Evolutionary conservation across 35 echinoderm and acorn worm species (phyloP).

Genomic region (Eucidaris tribuloides): DNA sequence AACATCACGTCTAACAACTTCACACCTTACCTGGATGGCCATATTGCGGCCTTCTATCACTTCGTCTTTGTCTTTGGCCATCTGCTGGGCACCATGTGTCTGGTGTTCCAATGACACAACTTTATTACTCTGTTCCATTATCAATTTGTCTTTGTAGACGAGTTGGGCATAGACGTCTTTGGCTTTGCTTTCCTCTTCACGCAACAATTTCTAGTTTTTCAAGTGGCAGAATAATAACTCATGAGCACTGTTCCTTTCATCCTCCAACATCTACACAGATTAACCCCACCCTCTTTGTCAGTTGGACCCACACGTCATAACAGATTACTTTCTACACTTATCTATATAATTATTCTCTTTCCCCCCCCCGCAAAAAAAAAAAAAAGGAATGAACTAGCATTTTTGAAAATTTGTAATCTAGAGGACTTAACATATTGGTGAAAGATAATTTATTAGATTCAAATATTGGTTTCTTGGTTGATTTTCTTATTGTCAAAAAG

Average conservation of each 20-base stretch:
- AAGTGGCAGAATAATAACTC: too few relatives aligned
- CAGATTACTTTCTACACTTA: neutral
- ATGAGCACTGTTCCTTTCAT: too few relatives aligned
- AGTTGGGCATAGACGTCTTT: constrained; percentile 78
- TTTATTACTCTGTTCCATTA: constrained; percentile 63
- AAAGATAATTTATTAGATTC: too few relatives aligned
- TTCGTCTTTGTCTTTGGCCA: constrained; percentile 59
- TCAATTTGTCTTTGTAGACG: constrained; percentile 70
- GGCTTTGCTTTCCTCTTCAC: neutral
- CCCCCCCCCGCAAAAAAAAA: too few relatives aligned
- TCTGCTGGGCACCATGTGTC: constrained; percentile 46
- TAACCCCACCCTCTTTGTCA: constrained; percentile 57
- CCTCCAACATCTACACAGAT: too few relatives aligned
- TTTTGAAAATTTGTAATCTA: too few relatives aligned
- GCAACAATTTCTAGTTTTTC: neutral
- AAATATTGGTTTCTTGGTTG: too few relatives aligned
- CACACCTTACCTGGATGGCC: constrained; percentile 61
- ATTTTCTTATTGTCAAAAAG: too few relatives aligned
- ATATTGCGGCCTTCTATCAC: constrained; percentile 74
- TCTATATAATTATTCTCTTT: too few relatives aligned
- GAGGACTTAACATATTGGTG: too few relatives aligned
- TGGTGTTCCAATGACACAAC: constrained; percentile 37
- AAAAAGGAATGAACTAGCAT: too few relatives aligned
- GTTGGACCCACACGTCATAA: constrained; percentile 62
- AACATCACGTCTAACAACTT: too few relatives aligned